Base-by-base conservation (phyloP, 2,113 vertebrate species). In the Phrynosoma blainvillii region DNA sequence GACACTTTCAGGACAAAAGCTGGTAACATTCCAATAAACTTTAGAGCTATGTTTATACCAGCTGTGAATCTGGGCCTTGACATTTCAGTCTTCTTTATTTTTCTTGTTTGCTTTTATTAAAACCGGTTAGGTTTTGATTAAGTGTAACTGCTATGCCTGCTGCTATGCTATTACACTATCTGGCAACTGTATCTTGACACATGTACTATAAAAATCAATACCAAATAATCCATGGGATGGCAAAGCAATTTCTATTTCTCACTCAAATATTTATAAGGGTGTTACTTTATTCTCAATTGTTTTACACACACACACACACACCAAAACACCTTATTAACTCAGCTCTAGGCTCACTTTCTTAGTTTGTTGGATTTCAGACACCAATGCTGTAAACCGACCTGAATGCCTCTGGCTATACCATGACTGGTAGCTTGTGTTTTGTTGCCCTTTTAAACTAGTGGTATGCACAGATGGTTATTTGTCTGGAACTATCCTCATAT, bases 61-160 rank as follows among this genome's bases (percentile, higher is more conserved):
- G 71, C 87, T 83, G 74, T 83, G 87, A 65, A 88, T 88, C 80
- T 47, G 42, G 42, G 14, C 87, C 87, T 32, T 77, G 73, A 83
- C 87, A 88, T 88, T 88, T 77, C 74, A 23, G 75, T 27, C 62
- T 82, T 80, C 85, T 83, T 88, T 84, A 79, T 88, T 84, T 88
- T 84, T 88, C 82, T 88, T 71, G 75, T 76, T 79, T 74, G n/a
- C 32, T 84, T 79, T 88, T 84, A 88, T 88, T 84, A 88, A 84
- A 84, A 79, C 76, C 6, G 66, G 75, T 84, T 84, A 70, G 32
- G 36, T 79, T 79, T 84, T 88, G 82, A 84, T 84, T 79, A 88
- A 84, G 84, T 79, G 32, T 79, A 84, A 84, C 74, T 77, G 68
- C 66, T 78, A 42, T 32, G 75, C 82, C 88, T 82, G 76, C 88